phyloP scores from a whole-genome alignment of 2,113 vertebrate species.

The Polypterus senegalus region DNA sequence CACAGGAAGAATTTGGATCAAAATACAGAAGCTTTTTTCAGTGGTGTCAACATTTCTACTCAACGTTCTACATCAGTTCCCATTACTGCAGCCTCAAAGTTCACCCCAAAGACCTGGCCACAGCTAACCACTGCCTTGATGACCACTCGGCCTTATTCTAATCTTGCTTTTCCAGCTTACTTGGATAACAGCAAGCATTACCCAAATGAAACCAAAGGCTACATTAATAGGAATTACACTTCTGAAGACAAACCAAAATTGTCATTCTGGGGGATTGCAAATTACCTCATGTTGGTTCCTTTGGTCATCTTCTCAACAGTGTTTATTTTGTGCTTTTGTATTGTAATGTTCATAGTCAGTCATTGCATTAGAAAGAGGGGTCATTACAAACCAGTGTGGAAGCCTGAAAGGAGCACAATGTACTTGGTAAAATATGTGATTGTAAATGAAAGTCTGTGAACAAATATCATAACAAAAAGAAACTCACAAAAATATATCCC shows the following conservation, averaged over 20 bases:
- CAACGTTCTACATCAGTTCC: too few relatives aligned
- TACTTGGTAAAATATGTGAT: constrained; percentile 46
- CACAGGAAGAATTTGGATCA: too few relatives aligned
- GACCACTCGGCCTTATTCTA: constrained; percentile 10
- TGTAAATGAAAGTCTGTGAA: constrained; percentile 41
- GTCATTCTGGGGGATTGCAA: constrained; percentile 35
- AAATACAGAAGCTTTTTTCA: too few relatives aligned
- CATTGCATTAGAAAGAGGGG: constrained; percentile 50
- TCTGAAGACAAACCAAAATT: constrained; percentile 12
- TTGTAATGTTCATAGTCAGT: constrained; percentile 41
- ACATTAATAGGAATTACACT: constrained; percentile 50
- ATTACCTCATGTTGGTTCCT: constrained; percentile 47
- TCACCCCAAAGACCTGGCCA: not conserved
- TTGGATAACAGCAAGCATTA: constrained; percentile 52
- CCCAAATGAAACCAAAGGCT: constrained; percentile 60
- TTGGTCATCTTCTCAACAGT: constrained; percentile 45
- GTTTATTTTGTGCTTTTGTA: constrained; percentile 61
- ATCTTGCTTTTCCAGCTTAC: constrained; percentile 18
- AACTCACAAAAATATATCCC: too few relatives aligned
- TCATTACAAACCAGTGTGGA: constrained; percentile 45
- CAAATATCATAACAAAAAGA: too few relatives aligned
- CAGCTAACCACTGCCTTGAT: constrained; percentile 1
- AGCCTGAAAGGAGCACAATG: constrained; percentile 35
- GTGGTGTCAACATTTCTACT: too few relatives aligned
- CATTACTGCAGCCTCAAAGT: too few relatives aligned